Conservation (phyloP, 2,797 vertebrate genomes). For the Danio tinwini region DNA sequence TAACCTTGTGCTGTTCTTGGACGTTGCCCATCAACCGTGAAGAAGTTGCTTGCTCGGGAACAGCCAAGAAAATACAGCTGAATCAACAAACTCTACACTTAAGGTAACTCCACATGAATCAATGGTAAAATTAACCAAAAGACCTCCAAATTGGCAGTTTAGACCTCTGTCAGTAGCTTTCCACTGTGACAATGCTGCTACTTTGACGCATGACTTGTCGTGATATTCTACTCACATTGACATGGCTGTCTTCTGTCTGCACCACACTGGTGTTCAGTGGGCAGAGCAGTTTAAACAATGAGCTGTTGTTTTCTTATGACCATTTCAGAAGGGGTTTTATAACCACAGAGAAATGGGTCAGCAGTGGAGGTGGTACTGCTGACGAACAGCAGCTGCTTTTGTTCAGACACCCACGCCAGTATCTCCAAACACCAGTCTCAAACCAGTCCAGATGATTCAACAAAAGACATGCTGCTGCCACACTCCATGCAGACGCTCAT, state of each 20-base stretch:
- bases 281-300: constrained; percentile 14
- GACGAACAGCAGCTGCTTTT: constrained; percentile 27
- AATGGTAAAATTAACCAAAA: constrained; percentile 2
- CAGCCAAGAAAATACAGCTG: constrained; percentile 37
- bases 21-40: neutral
- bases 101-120: neutral
- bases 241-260: constrained; percentile 10
- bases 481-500: neutral
- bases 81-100: constrained; percentile 9
- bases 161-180: constrained; percentile 13
- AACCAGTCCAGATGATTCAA: constrained; percentile 31
- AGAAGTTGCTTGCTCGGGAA: neutral
- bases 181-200: constrained; percentile 8
- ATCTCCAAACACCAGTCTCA: constrained; percentile 5
- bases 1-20: constrained; percentile 19
- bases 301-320: constrained; percentile 45
- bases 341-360: constrained; percentile 17
- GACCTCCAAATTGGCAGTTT: neutral
- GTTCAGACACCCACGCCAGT: constrained; percentile 11
- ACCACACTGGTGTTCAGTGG: constrained; percentile 17
- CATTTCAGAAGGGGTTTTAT: constrained; percentile 25
- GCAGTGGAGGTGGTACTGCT: constrained; percentile 26
- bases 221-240: neutral
- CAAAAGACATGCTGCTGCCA: neutral
- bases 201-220: constrained; percentile 19